Conservation (phyloP, 2,888 invertebrate genomes). For the Mimumesa dahlbomi region DNA sequence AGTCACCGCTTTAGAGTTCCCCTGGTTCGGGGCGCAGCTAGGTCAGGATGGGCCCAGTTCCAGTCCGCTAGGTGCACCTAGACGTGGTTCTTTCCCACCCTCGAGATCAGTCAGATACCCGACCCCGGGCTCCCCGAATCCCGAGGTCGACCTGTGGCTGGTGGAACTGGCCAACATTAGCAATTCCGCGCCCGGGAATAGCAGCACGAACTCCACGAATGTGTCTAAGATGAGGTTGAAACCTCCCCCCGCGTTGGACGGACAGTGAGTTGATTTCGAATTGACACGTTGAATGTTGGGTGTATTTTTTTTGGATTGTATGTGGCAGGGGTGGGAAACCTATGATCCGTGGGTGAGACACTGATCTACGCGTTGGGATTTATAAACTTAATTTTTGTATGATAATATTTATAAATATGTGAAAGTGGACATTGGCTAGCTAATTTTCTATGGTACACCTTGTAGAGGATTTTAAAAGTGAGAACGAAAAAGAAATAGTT, state of each 20-base stretch:
- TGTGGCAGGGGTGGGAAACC: no score
- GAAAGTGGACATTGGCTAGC: no score
- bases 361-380: no score
- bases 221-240: slow-evolving; percentile 69
- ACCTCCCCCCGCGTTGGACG: slow-evolving; percentile 88
- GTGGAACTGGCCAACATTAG: slow-evolving; percentile 87
- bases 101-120: slow-evolving; percentile 91
- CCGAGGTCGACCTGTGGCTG: slow-evolving; percentile 91
- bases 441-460: no score
- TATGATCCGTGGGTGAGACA: no score
- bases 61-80: slow-evolving; percentile 80
- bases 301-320: no score
- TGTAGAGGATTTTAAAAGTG: no score
- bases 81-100: slow-evolving; percentile 88
- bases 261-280: slow-evolving; percentile 85
- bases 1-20: slow-evolving; percentile 82
- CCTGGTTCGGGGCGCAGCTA: slow-evolving; percentile 87
- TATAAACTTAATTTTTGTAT: no score
- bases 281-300: neutral
- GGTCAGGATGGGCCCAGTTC: slow-evolving; percentile 79
- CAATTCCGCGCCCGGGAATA: slow-evolving; percentile 67
- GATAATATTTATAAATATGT: no score
- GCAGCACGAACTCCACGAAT: slow-evolving; percentile 45
- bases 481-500: no score
- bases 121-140: slow-evolving; percentile 93